These are phyloP conservation scores for Botrylloides violaceus DNA, from an alignment of 23 tunicate genomes.

Conservation along the genomic window DNA sequence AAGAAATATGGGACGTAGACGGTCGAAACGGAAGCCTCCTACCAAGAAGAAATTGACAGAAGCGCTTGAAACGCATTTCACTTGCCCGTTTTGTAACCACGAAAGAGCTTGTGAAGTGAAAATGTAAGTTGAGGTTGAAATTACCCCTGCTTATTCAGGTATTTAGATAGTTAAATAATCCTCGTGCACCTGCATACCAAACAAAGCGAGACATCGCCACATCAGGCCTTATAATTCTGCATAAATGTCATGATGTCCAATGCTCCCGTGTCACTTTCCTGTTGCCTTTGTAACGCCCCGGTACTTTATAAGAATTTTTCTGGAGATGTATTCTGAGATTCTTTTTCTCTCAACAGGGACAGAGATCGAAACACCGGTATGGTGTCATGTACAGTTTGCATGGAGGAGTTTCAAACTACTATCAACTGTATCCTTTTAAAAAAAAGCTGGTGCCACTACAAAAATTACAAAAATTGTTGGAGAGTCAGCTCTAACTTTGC, in stretches of 20 bases:
- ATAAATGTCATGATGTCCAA: no score
- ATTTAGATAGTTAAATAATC: no score
- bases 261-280: no score
- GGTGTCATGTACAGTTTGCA: slow-evolving; percentile 93
- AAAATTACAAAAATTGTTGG: no score
- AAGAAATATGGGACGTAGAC: slow-evolving; percentile 86
- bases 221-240: no score
- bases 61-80: slow-evolving; percentile 69
- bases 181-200: no score
- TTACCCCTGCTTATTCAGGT: no score
- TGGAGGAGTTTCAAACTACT: slow-evolving; percentile 98
- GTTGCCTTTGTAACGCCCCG: no score
- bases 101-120: slow-evolving; percentile 98
- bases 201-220: not conserved
- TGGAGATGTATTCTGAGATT: no score
- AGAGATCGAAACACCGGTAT: slow-evolving; percentile 73
- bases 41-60: slow-evolving; percentile 92
- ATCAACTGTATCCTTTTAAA: slow-evolving; percentile 58
- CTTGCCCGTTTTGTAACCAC: slow-evolving; percentile 98
- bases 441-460: not conserved
- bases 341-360: slow-evolving; percentile 28
- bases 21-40: slow-evolving; percentile 96
- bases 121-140: slow-evolving; percentile 29
- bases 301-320: no score
- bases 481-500: no score